Conservation (phyloP, 1,140 invertebrate species). For the Cheumatopsyche charites region DNA sequence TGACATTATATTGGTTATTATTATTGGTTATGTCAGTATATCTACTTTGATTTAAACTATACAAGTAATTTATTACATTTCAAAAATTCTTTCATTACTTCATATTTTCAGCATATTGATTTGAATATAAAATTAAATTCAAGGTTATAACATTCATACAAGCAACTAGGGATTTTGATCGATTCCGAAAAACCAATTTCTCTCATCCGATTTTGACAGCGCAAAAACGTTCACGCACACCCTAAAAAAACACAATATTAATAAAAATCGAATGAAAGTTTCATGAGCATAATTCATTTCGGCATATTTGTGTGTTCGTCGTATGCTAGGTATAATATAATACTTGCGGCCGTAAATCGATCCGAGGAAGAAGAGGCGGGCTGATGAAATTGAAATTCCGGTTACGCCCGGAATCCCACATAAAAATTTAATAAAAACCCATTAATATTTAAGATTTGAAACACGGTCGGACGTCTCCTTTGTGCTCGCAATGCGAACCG, state of each 20-base stretch:
- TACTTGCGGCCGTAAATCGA: slow-evolving; percentile 12
- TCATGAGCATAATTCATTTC: slow-evolving; percentile 22
- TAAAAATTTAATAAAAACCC: slow-evolving; percentile 27
- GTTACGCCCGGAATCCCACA: slow-evolving; percentile 14
- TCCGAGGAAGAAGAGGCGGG: neutral
- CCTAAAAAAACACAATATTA: neutral
- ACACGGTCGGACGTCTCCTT: neutral
- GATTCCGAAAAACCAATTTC: too few species aligned
- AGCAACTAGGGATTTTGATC: too few species aligned
- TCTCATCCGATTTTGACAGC: too few species aligned
- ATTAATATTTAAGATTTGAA: slow-evolving; percentile 26
- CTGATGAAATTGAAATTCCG: slow-evolving; percentile 25
- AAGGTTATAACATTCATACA: too few species aligned
- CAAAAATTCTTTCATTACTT: too few species aligned
- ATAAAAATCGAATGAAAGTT: slow-evolving; percentile 25
- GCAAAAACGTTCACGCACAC: too few species aligned
- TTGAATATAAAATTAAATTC: too few species aligned
- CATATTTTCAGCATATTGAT: too few species aligned
- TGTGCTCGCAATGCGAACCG: neutral
- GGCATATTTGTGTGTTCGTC: slow-evolving; percentile 22
- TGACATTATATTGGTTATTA: too few species aligned
- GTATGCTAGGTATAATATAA: neutral
- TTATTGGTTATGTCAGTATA: too few species aligned
- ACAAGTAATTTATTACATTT: too few species aligned
- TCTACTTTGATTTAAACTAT: too few species aligned